phyloP scores from a whole-genome alignment of 2,888 invertebrate genomes.

The Alitta virens region DNA sequence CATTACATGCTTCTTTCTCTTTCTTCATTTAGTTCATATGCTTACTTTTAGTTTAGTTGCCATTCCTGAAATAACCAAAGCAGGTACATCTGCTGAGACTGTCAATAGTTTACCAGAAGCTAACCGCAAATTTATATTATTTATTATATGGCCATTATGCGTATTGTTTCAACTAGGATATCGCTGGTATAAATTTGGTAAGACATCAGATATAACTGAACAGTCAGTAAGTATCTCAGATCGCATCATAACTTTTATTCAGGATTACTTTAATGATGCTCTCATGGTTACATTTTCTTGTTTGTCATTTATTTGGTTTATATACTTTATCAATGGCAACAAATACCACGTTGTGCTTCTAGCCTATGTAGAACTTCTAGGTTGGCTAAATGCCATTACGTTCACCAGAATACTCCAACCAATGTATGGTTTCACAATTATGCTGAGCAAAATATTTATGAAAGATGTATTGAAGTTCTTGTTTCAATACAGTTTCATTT shows the following conservation, averaged over 20 bases:
- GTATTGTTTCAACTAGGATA: constrained; percentile 20
- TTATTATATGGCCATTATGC: constrained; percentile 28
- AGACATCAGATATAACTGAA: background rate
- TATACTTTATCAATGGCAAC: constrained; percentile 29
- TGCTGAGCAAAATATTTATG: constrained; percentile 46
- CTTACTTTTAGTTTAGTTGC: constrained; percentile 33
- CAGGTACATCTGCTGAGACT: background rate
- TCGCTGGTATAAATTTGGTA: background rate
- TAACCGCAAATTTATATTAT: constrained; percentile 16
- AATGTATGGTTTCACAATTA: constrained; percentile 47
- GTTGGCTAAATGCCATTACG: constrained; percentile 44
- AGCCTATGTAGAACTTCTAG: constrained; percentile 38
- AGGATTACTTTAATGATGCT: background rate
- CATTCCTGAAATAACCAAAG: constrained; percentile 14
- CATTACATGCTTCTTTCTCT: constrained; percentile 40
- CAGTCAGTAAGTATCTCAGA: background rate
- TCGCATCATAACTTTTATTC: background rate
- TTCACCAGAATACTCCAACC: constrained; percentile 45
- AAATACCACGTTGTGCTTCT: constrained; percentile 41
- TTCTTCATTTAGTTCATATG: constrained; percentile 51
- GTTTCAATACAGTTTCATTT: constrained; percentile 42
- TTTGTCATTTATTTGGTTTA: constrained; percentile 40
- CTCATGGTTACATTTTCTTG: constrained; percentile 31
- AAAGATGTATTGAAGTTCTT: constrained; percentile 43
- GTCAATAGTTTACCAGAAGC: background rate